A percentile compares a stretch with the other conserved stretches of the same genome.
These are phyloP conservation scores for Meteorus colon DNA, from an alignment of 2,888 invertebrate species.

Conservation along the genomic window DNA sequence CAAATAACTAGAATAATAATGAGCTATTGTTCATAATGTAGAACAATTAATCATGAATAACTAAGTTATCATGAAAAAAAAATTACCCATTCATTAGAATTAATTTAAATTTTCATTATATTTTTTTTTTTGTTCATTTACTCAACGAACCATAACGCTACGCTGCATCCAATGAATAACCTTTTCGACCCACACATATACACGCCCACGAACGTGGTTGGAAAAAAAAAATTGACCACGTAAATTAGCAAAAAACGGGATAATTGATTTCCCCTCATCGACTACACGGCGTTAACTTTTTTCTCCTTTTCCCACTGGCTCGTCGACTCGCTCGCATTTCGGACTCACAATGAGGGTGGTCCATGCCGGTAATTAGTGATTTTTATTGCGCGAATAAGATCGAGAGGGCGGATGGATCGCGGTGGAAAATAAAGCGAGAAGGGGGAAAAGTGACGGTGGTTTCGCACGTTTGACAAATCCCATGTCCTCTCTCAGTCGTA, in stretches of 20 bases:
- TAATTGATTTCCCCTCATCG: slow-evolving; percentile 44
- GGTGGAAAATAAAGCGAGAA: slow-evolving; percentile 16
- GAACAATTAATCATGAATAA: background rate
- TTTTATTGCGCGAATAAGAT: slow-evolving; percentile 45
- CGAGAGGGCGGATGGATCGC: background rate
- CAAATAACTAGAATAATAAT: background rate
- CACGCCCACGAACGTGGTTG: background rate
- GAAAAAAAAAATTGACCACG: slow-evolving; percentile 24
- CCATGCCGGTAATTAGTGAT: slow-evolving; percentile 49
- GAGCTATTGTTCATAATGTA: background rate
- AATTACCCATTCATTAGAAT: background rate
- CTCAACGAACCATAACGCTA: slow-evolving; percentile 2
- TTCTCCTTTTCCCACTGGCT: slow-evolving; percentile 1
- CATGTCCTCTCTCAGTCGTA: slow-evolving; percentile 27
- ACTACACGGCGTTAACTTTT: slow-evolving; percentile 23
- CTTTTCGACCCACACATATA: background rate
- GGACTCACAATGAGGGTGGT: slow-evolving; percentile 21
- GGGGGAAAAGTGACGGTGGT: slow-evolving; percentile 42
- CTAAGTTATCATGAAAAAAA: background rate
- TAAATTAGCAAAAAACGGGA: slow-evolving; percentile 39
- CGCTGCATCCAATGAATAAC: background rate
- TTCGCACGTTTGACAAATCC: slow-evolving; percentile 55
- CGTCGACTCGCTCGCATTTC: background rate
- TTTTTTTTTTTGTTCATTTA: background rate
- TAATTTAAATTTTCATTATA: background rate